Evolutionary conservation across 2,888 invertebrate genomes (phyloP).

Genomic region (Ophioninae sp.): DNA sequence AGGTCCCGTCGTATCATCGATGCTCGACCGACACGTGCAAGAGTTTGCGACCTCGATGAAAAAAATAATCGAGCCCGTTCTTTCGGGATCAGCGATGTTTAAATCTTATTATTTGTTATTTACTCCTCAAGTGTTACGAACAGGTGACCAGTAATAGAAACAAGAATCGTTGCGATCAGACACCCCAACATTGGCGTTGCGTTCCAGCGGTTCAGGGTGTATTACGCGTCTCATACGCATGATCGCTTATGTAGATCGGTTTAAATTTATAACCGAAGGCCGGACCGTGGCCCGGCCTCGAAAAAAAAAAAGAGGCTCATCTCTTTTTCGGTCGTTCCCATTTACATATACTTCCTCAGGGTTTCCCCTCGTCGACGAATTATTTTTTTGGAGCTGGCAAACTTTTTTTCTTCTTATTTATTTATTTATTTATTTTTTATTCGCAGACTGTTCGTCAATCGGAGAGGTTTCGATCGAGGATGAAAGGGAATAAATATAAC

Average conservation of each 20-base stretch:
- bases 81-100: slow-evolving; percentile 31
- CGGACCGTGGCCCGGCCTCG: slow-evolving; percentile 39
- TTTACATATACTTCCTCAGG: slow-evolving; percentile 19
- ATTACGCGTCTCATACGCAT: slow-evolving; percentile 42
- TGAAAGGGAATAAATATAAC: neutral
- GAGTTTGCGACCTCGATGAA: slow-evolving; percentile 31
- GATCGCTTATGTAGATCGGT: slow-evolving; percentile 61
- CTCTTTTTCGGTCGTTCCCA: slow-evolving; percentile 45
- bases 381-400: slow-evolving; percentile 3
- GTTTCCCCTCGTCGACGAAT: neutral
- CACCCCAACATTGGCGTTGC: neutral
- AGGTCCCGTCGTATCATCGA: slow-evolving; percentile 6
- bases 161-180: slow-evolving; percentile 28
- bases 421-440: neutral
- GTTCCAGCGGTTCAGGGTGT: neutral
- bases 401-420: slow-evolving; percentile 11
- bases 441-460: neutral
- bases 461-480: neutral
- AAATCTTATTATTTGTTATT: slow-evolving; percentile 14
- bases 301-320: slow-evolving; percentile 43
- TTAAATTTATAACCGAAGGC: slow-evolving; percentile 63
- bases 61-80: slow-evolving; percentile 36
- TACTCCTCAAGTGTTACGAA: slow-evolving; percentile 30
- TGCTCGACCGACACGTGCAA: slow-evolving; percentile 8
- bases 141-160: slow-evolving; percentile 50